A percentile compares a stretch with the other conserved stretches of the same genome.
Evolutionary conservation across 2,888 invertebrate genomes (phyloP).

Genomic region (Tromatobia lineatoria): DNA sequence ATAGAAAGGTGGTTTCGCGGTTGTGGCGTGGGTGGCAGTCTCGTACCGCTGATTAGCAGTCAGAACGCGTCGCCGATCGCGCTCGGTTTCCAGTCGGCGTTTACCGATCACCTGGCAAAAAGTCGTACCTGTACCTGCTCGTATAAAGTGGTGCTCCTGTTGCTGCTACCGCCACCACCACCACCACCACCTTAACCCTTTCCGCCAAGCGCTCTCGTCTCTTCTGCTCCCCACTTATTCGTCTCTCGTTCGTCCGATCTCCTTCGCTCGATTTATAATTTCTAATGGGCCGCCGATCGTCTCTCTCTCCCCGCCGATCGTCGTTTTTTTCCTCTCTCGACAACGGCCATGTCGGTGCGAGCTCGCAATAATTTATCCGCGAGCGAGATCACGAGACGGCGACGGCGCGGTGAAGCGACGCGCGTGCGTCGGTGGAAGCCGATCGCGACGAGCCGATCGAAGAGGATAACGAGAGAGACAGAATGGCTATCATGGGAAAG

Average conservation of each 20-base stretch:
- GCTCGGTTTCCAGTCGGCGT: conserved; percentile 70
- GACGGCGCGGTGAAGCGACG: conserved; percentile 69
- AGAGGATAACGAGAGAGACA: too few species aligned
- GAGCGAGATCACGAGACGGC: conserved; percentile 66
- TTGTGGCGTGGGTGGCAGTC: conserved; percentile 68
- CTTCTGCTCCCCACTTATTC: conserved; percentile 58
- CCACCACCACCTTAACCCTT: conserved; percentile 50
- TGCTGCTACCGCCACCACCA: conserved; percentile 47
- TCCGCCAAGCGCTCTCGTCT: conserved; percentile 42
- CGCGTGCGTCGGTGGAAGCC: conserved; percentile 72
- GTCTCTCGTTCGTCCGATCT: conserved; percentile 36
- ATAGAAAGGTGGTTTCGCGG: conserved; percentile 61
- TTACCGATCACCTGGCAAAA: conserved; percentile 72
- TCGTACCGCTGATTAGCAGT: conserved; percentile 70
- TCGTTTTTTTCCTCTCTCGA: conserved; percentile 65
- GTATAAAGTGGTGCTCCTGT: conserved; percentile 58
- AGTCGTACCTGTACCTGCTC: conserved; percentile 69
- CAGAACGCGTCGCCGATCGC: conserved; percentile 70
- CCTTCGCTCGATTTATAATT: conserved; percentile 71
- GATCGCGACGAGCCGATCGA: conserved; percentile 29
- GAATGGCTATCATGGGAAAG: conserved; percentile 18
- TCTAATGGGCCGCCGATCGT: conserved; percentile 70
- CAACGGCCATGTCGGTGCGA: conserved; percentile 72
- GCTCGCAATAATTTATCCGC: conserved; percentile 68
- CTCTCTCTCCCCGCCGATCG: conserved; percentile 36